Evolutionary conservation across 2,113 vertebrate genomes (phyloP).

Genomic region (Porphyrio hochstetteri): DNA sequence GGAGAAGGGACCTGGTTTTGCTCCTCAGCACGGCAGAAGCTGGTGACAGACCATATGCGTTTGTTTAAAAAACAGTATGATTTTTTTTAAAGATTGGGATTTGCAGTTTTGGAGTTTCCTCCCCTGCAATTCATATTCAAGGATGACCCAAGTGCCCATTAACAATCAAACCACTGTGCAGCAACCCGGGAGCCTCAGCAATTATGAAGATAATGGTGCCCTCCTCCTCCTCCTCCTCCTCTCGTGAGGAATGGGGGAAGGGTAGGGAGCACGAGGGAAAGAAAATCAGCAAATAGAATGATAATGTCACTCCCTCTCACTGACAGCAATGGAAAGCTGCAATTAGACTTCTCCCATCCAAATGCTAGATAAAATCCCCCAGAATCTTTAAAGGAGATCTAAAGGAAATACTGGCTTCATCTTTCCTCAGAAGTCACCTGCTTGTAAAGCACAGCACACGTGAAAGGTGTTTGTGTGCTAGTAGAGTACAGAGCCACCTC

Average conservation of each 20-base stretch:
- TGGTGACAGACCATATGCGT: neutral
- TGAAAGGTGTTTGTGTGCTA: neutral
- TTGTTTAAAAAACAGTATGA: neutral
- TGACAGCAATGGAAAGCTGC: slow-evolving; percentile 41
- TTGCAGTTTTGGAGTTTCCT: slow-evolving; percentile 60
- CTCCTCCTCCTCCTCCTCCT: slow-evolving; percentile 72
- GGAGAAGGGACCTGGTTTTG: neutral
- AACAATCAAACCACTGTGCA: slow-evolving; percentile 73
- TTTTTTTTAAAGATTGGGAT: neutral
- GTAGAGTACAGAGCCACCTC: accelerated
- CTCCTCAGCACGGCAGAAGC: neutral
- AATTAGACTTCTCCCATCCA: slow-evolving; percentile 57
- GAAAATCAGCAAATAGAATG: slow-evolving; percentile 61
- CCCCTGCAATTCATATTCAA: slow-evolving; percentile 68
- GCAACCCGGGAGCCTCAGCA: slow-evolving; percentile 68
- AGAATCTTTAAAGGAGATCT: neutral
- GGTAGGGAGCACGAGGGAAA: neutral
- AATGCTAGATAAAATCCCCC: neutral
- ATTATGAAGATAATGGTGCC: slow-evolving; percentile 71
- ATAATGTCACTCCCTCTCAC: slow-evolving; percentile 57
- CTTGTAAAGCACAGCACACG: neutral
- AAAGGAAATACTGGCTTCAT: neutral
- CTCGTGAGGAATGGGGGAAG: slow-evolving; percentile 52
- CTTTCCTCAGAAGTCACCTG: neutral
- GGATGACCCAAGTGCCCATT: slow-evolving; percentile 71